phyloP scores from a whole-genome alignment of 2,888 invertebrate genomes.

The Pandemis heparana region DNA sequence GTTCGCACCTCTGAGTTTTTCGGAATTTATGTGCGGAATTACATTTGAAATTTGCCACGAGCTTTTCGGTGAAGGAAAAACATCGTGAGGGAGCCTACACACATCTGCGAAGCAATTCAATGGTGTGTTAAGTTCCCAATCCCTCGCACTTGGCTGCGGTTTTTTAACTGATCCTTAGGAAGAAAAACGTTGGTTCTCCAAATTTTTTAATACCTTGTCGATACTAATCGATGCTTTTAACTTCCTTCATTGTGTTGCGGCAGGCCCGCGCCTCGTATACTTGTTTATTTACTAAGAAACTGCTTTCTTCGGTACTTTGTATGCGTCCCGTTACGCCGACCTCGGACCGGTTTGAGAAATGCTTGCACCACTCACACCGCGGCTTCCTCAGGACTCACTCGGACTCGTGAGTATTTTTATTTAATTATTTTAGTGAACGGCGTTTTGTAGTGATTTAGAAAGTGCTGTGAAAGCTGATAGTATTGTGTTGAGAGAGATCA shows the following conservation, averaged over 20 bases:
- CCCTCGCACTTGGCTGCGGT: no score
- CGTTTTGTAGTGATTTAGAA: slow-evolving; percentile 55
- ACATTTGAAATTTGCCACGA: no score
- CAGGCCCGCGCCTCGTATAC: background rate
- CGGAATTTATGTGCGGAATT: no score
- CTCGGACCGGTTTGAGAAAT: slow-evolving; percentile 53
- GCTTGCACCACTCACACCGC: slow-evolving; percentile 52
- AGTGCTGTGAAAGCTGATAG: slow-evolving; percentile 51
- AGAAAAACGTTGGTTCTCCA: no score
- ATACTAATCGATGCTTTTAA: background rate
- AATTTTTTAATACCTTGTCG: no score
- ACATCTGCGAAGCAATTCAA: no score
- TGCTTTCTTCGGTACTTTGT: slow-evolving; percentile 17
- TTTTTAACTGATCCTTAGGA: no score
- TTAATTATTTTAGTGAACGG: slow-evolving; percentile 47
- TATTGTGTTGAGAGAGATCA: slow-evolving; percentile 17
- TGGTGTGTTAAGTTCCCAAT: no score
- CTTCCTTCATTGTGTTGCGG: background rate
- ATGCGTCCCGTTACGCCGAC: slow-evolving; percentile 15
- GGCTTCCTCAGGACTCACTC: slow-evolving; percentile 30
- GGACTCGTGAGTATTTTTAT: slow-evolving; percentile 50
- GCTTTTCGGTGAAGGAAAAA: no score
- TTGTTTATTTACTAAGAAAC: background rate
- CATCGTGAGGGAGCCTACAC: no score
- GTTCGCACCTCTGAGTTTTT: no score